Evolutionary conservation across 2,888 invertebrate species (phyloP).

Genomic region (Euplagia quadripunctaria): DNA sequence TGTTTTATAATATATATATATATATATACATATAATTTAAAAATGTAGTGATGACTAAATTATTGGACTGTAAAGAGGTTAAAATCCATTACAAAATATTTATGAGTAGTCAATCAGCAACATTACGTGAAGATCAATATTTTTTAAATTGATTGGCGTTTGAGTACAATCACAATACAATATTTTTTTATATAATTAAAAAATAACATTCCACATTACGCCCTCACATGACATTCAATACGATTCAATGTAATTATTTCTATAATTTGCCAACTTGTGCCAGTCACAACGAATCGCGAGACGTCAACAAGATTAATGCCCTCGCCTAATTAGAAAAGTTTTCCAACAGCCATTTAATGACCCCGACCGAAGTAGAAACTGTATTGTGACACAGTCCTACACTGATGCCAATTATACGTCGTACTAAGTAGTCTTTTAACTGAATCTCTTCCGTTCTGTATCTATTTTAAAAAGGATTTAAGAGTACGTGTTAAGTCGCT

Average conservation of each 20-base stretch:
- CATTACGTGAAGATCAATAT: no score
- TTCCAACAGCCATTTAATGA: constrained; percentile 75
- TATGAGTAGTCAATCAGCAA: no score
- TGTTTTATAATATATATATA: no score
- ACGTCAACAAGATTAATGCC: constrained; percentile 80
- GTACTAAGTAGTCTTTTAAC: background rate
- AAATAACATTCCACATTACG: background rate
- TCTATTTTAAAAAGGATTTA: no score
- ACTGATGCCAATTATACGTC: background rate
- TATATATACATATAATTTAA: no score
- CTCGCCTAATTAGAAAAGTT: constrained; percentile 83
- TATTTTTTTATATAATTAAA: background rate
- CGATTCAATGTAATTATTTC: constrained; percentile 63
- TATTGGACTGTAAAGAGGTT: no score
- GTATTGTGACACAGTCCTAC: constrained; percentile 46
- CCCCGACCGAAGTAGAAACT: constrained; percentile 57
- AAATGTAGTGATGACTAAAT: no score
- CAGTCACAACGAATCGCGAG: constrained; percentile 73
- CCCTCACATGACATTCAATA: constrained; percentile 38
- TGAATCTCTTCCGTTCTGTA: background rate
- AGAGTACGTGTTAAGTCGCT: no score
- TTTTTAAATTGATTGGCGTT: no score
- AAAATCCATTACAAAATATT: no score
- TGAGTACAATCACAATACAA: no score
- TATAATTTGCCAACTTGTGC: constrained; percentile 74